Evolutionary conservation across 2,113 vertebrate genomes (phyloP), one percentile per base, ranked within the genome.

Genomic region (Probosciger aterrimus): DNA sequence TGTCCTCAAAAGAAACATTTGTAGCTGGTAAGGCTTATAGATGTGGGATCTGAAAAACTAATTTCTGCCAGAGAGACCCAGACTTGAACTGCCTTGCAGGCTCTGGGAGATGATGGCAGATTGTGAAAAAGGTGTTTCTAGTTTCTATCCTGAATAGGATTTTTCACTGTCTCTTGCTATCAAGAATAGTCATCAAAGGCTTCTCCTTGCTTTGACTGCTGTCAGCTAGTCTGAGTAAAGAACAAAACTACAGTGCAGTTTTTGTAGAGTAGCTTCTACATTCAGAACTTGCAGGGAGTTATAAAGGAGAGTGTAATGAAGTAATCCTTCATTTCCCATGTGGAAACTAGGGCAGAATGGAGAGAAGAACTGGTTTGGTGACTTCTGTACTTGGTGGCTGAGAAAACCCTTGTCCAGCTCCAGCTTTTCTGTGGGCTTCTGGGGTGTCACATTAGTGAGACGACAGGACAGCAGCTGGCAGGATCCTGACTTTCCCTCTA

Each of bases 311-410:
- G n/a, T 3, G 31, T 47, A 11, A 30, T 41, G 74, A 70, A 68
- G 50, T 85, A 81, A 91, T 86, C 33, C 62, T 87, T 52, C 43
- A 60, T 68, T 93, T 96, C 77, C 88, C 31, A 6, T 74, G 57
- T 75, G 92, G 83, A 86, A 96, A 78, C 86, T 49, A 31, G 83
- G 77, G n/a, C 86, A 92, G 74, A 71, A 79, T 23, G 33, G 78
- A 78, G 76, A 82, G 65, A 28, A 93, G 69, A 95, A 80, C 91
- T 84, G 82, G 86, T 88, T 91, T 80, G 82, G 85, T 86, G 92
- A 59, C 49, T 93, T 6, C 2, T 50, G 35, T 10, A 1, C 37
- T 73, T 92, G 86, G 55, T 83, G 79, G 64, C 65, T 83, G 64
- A 81, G 92, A 91, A 93, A 88, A 63, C 4, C 43, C 31, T 53